Evolutionary conservation across 2,888 invertebrate genomes (phyloP).

Genomic region (Polyploca ridens): DNA sequence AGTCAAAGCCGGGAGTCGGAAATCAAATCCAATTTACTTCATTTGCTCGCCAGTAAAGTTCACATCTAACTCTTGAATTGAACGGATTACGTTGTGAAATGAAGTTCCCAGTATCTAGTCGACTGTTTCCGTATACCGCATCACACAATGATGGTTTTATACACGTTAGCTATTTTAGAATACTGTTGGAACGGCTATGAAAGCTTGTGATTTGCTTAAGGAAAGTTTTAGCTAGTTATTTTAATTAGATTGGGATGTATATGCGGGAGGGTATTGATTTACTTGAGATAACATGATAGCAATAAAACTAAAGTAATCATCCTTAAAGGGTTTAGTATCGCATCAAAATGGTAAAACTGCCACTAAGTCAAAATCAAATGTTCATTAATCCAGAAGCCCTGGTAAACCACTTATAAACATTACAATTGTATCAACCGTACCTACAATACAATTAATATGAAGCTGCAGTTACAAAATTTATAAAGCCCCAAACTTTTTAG

Average conservation of each 20-base stretch:
- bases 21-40: slow-evolving; percentile 81
- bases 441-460: too few relatives aligned
- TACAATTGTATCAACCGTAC: too few relatives aligned
- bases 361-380: too few relatives aligned
- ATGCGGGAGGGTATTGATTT: too few relatives aligned
- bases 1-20: slow-evolving; percentile 59
- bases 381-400: too few relatives aligned
- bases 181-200: background rate
- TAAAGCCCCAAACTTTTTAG: too few relatives aligned
- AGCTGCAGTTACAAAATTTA: too few relatives aligned
- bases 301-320: too few relatives aligned
- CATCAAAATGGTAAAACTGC: too few relatives aligned
- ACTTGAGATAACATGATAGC: too few relatives aligned
- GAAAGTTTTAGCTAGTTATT: background rate
- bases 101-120: slow-evolving; percentile 48
- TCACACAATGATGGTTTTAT: slow-evolving; percentile 39
- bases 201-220: background rate
- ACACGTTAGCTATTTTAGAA: slow-evolving; percentile 33
- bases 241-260: background rate
- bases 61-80: slow-evolving; percentile 74
- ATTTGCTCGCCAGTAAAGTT: slow-evolving; percentile 79
- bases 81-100: slow-evolving; percentile 71
- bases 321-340: too few relatives aligned
- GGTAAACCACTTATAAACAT: too few relatives aligned
- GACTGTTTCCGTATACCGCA: slow-evolving; percentile 17